Evolutionary conservation across 2,113 vertebrate species (phyloP), one percentile per base, ranked within the genome.

Genomic region (Ranitomeya variabilis): DNA sequence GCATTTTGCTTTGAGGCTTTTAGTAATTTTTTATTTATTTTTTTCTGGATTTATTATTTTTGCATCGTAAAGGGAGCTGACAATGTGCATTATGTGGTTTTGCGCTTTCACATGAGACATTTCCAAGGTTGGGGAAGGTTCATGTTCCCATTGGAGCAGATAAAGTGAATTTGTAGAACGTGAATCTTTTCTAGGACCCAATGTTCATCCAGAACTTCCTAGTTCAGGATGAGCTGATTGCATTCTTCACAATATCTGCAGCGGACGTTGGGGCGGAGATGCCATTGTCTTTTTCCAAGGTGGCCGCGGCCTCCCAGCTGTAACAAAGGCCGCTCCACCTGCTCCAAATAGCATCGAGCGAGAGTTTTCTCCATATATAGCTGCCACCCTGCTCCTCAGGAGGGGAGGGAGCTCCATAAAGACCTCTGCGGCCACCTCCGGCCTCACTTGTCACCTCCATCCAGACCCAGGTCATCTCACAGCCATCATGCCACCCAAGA

Each of bases 341-440:
- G 81, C 87, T 78, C 59, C 16, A 89, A 87, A 89, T 89, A 89
- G 81, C 87, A 64, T 9, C 11, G 73, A 59, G 81, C 26, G 51
- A 57, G 69, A 84, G 81, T 89, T 69, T 89, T 89, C 31, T 77
- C 87, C 87, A 66, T 89, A 84, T 89, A 84, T 84, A 89, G 87
- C 45, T 51, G 45, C 26, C 45, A 14, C 54, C 84, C 78, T 74
- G 84, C 81, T 89, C 81, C 74, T 55, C 26, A 62, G 16, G 26
- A 59, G 71, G 86, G 54, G 9, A 23, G 7, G 74, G 59, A 15
- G 77, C 52, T 3, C 31, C 76, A 87, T 78, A 89, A 84, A 66
- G 60, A 37, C 60, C 81, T 18, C 69, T 67, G 31, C 18, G 81
- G 23, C 87, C 81, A 78, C 59, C n/a, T 31, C 12, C 10, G 73